phyloP scores from a whole-genome alignment of 2,113 vertebrate genomes.

The rat (Rattus norvegicus) region DNA sequence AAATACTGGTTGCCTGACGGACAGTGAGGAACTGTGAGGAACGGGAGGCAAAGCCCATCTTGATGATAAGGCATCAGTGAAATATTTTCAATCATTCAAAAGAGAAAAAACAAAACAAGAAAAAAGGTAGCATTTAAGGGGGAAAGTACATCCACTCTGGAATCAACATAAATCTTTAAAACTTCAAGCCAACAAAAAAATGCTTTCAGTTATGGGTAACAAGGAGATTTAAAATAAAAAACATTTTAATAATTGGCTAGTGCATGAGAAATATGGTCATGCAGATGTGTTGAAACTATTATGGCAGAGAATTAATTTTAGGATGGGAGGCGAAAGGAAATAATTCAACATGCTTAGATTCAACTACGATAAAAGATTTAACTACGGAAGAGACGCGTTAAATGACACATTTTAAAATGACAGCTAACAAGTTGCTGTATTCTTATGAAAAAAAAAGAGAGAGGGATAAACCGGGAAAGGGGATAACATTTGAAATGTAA shows the following conservation, averaged over 20 bases:
- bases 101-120: not conserved
- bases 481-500: no score
- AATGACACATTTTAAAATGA: conserved; percentile 33
- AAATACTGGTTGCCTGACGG: not conserved
- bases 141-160: conserved; percentile 13
- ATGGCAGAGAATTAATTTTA: not conserved
- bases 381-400: not conserved
- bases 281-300: conserved; percentile 13
- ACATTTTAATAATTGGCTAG: not conserved
- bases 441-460: not conserved
- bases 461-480: no score
- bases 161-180: not conserved
- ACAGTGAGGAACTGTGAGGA: not conserved
- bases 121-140: conserved; percentile 13
- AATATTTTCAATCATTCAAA: conserved; percentile 40
- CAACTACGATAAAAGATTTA: not conserved
- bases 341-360: conserved; percentile 32
- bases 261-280: conserved; percentile 39
- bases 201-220: conserved; percentile 10
- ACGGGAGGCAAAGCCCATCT: conserved; percentile 1
- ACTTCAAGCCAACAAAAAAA: not conserved
- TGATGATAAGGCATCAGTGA: conserved; percentile 12
- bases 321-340: not conserved
- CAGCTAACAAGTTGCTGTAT: not conserved
- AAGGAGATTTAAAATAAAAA: conserved; percentile 38